phyloP scores from a whole-genome alignment of 2,888 invertebrate species.

The Hirtodrosophila trivittata region DNA sequence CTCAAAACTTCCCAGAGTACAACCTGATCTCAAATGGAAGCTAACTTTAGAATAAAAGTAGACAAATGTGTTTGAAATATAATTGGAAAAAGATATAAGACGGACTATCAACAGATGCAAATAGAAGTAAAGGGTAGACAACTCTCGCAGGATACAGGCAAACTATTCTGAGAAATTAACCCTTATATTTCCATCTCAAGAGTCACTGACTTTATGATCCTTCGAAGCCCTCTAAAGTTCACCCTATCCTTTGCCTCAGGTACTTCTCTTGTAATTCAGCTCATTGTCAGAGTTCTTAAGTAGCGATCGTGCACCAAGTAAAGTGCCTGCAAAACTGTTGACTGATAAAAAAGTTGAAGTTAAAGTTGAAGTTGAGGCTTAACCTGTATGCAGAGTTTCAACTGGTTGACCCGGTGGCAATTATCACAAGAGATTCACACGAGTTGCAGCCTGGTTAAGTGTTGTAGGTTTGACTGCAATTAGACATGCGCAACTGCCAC shows the following conservation, averaged over 20 bases:
- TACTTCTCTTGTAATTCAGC: slow-evolving; percentile 39
- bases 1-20: too few relatives aligned
- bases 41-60: too few relatives aligned
- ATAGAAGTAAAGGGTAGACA: too few relatives aligned
- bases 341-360: slow-evolving; percentile 17
- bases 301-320: slow-evolving; percentile 52
- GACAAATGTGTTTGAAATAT: too few relatives aligned
- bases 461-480: slow-evolving; percentile 66
- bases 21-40: too few relatives aligned
- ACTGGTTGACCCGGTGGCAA: slow-evolving; percentile 66
- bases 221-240: slow-evolving; percentile 2
- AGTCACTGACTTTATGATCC: too few relatives aligned
- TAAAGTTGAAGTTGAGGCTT: slow-evolving; percentile 21
- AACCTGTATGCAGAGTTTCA: slow-evolving; percentile 27
- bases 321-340: slow-evolving; percentile 2
- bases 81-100: too few relatives aligned
- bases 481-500: slow-evolving; percentile 71
- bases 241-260: slow-evolving; percentile 1
- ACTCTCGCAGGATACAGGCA: too few relatives aligned
- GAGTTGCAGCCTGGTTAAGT: slow-evolving; percentile 45
- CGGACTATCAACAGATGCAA: too few relatives aligned
- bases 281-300: slow-evolving; percentile 47
- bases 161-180: too few relatives aligned
- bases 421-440: slow-evolving; percentile 65
- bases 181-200: too few relatives aligned